phyloP scores from a whole-genome alignment of 2,113 vertebrate genomes.

The Heterotis niloticus region DNA sequence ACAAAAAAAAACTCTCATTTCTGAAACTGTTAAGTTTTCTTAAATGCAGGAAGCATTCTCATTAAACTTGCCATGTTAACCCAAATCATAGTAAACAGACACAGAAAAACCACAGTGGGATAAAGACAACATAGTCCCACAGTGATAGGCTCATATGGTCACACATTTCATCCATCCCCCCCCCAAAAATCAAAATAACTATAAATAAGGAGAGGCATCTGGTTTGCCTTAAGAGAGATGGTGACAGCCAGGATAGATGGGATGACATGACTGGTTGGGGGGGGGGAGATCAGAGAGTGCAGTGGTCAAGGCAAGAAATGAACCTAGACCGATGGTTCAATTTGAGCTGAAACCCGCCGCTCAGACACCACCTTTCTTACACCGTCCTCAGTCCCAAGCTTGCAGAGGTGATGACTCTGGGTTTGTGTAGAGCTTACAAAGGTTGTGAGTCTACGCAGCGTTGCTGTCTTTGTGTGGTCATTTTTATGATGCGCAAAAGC shows the following conservation, averaged over 20 bases:
- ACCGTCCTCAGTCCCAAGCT: background rate
- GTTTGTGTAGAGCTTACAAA: too few relatives aligned
- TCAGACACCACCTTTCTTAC: background rate
- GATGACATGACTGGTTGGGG: background rate
- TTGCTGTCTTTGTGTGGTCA: too few relatives aligned
- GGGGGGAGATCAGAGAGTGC: background rate
- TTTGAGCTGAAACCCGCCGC: background rate
- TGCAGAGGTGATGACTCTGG: too few relatives aligned
- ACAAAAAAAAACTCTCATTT: background rate
- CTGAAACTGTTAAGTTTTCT: background rate
- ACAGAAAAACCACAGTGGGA: background rate
- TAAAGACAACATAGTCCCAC: background rate
- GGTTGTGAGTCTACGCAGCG: too few relatives aligned
- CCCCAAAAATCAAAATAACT: slow-evolving; percentile 20
- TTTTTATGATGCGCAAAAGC: too few relatives aligned
- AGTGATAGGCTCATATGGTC: background rate
- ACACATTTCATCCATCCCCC: background rate
- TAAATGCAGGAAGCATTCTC: too few relatives aligned
- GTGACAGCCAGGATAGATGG: background rate
- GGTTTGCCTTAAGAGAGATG: slow-evolving; percentile 29
- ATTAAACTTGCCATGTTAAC: too few relatives aligned
- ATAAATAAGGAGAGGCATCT: slow-evolving; percentile 33
- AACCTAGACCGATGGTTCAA: background rate
- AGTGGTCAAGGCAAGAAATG: background rate
- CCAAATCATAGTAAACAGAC: background rate